phyloP scores from a whole-genome alignment of 2,888 invertebrate genomes.

The Eupithecia inturbata region DNA sequence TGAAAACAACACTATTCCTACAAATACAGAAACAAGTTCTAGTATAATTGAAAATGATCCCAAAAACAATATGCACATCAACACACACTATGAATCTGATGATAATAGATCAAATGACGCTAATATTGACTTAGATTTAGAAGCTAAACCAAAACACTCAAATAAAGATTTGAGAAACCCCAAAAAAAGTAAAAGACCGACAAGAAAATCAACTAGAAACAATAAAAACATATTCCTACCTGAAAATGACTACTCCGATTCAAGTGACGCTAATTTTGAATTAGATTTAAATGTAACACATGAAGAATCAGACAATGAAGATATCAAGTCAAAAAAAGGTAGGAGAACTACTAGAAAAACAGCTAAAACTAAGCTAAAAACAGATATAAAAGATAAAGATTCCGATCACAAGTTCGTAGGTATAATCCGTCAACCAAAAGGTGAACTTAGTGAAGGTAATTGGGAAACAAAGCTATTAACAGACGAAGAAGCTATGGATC shows the following conservation, averaged over 20 bases:
- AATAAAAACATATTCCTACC: not conserved
- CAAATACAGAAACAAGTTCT: not conserved
- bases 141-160: not conserved
- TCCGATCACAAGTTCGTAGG: conserved; percentile 26
- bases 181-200: conserved; percentile 1
- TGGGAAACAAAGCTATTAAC: conserved; percentile 65
- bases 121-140: not conserved
- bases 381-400: conserved; percentile 10
- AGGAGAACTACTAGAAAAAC: conserved; percentile 5
- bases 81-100: conserved; percentile 5
- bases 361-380: conserved; percentile 24
- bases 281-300: not conserved
- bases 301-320: conserved; percentile 9
- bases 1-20: not conserved
- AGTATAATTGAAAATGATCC: not conserved
- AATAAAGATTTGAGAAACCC: not conserved
- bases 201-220: not conserved
- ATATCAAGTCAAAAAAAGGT: conserved; percentile 3
- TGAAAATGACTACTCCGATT: conserved; percentile 13
- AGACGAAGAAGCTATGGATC: conserved; percentile 67
- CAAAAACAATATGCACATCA: not conserved
- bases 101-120: conserved; percentile 5
- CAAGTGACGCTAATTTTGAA: conserved; percentile 16
- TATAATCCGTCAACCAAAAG: conserved; percentile 39
- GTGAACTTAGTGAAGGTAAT: conserved; percentile 58